These are phyloP conservation scores for Drosophila pruinosa DNA, from an alignment of 1,140 invertebrate genomes.

Conservation along the genomic window DNA sequence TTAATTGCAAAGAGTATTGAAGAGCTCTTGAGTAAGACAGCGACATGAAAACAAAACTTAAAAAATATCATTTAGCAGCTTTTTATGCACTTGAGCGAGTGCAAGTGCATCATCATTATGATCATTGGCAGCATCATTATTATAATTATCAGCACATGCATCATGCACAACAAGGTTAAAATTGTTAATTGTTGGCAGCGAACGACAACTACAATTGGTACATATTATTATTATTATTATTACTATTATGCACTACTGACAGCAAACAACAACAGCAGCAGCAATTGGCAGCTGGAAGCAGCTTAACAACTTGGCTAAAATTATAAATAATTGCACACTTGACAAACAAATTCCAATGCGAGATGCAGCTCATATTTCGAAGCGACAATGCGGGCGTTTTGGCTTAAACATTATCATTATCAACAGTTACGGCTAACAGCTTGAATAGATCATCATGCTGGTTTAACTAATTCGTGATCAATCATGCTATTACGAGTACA, in stretches of 20 bases:
- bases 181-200: conserved; percentile 50
- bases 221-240: not conserved
- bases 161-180: conserved; percentile 57
- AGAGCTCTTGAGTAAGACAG: conserved; percentile 37
- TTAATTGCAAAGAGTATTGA: conserved; percentile 50
- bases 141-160: conserved; percentile 42
- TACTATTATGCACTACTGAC: conserved; percentile 40
- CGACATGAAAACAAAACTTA: conserved; percentile 32
- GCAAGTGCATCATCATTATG: conserved; percentile 42
- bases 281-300: conserved; percentile 25
- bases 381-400: conserved; percentile 61
- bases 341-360: conserved; percentile 47
- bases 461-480: conserved; percentile 51
- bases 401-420: conserved; percentile 59
- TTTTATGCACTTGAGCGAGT: conserved; percentile 59
- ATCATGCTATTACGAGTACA: conserved; percentile 3
- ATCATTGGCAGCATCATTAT: not conserved
- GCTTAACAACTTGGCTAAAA: conserved; percentile 28
- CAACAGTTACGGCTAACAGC: conserved; percentile 12
- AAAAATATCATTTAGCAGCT: conserved; percentile 62
- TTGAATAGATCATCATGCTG: conserved; percentile 26
- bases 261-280: conserved; percentile 22
- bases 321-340: conserved; percentile 72
- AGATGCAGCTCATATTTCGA: conserved; percentile 22
- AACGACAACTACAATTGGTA: conserved; percentile 35